Conservation (phyloP, 2,797 vertebrate species). For the Acomys russatus region DNA sequence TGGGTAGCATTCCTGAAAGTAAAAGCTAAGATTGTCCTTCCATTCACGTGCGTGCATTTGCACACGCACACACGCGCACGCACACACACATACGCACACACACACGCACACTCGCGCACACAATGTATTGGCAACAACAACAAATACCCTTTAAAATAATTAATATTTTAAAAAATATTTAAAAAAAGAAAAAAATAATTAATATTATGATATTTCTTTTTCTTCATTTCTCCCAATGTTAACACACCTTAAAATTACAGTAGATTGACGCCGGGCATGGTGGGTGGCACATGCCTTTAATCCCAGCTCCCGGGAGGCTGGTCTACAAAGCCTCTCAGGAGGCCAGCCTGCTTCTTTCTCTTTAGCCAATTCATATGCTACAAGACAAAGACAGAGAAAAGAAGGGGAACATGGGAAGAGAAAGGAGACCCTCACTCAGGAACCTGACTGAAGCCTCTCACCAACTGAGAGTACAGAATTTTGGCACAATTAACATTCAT, state of each 20-base stretch:
- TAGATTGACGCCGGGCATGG: neutral
- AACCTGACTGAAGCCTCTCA: neutral
- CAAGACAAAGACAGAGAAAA: neutral
- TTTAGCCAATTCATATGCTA: neutral
- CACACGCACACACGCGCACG: neutral
- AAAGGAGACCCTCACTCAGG: neutral
- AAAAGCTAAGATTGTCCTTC: neutral
- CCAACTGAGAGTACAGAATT: neutral
- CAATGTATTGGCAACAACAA: neutral
- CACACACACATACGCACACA: neutral
- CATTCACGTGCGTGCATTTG: no score
- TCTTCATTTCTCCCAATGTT: neutral
- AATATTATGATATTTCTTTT: neutral
- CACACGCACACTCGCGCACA: neutral
- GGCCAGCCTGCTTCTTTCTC: neutral
- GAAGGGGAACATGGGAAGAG: neutral
- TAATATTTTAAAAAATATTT: neutral
- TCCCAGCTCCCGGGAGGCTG: no score
- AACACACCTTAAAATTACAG: constrained; percentile 21
- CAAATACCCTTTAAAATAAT: neutral
- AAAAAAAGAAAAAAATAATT: no score
- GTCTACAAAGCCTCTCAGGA: no score
- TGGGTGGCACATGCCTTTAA: no score
- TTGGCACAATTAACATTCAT: neutral
- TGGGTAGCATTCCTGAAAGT: neutral